A percentile compares a stretch with the other conserved stretches of the same genome.
Conservation (phyloP, 64 coral and sea anemone genomes). For the Actinia equina region DNA sequence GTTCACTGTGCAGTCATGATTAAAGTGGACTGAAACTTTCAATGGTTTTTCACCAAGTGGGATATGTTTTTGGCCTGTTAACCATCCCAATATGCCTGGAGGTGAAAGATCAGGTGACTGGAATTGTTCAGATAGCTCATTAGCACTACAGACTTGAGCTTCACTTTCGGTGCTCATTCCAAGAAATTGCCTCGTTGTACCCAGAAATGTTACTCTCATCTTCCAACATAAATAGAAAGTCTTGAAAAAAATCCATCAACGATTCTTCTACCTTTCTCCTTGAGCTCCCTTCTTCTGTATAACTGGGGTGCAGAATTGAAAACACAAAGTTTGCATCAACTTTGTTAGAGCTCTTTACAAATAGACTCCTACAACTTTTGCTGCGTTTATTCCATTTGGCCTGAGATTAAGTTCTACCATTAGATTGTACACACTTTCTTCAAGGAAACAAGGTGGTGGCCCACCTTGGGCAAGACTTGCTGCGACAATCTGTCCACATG, state of each 20-base stretch:
- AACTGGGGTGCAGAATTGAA: slow-evolving; percentile 53
- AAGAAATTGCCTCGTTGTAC: slow-evolving; percentile 47
- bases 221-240: slow-evolving; percentile 50
- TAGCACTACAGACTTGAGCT: neutral
- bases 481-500: no score
- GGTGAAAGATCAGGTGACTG: slow-evolving; percentile 37
- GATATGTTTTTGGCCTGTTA: slow-evolving; percentile 57
- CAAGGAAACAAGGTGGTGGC: no score
- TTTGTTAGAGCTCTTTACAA: slow-evolving; percentile 31
- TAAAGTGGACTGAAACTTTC: slow-evolving; percentile 1
- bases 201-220: slow-evolving; percentile 45
- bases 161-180: neutral
- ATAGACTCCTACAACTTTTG: slow-evolving; percentile 14
- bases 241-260: slow-evolving; percentile 71
- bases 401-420: no score
- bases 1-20: slow-evolving; percentile 31
- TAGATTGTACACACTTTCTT: no score
- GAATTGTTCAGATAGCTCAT: slow-evolving; percentile 31
- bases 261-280: slow-evolving; percentile 49
- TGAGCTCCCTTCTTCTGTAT: slow-evolving; percentile 53
- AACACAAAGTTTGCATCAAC: slow-evolving; percentile 70
- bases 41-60: slow-evolving; percentile 30
- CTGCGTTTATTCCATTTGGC: no score
- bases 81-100: slow-evolving; percentile 49
- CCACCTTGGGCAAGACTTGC: no score